These are phyloP conservation scores for Myoxocephalus aenaeus DNA, from an alignment of 2,797 vertebrate species.

Conservation along the genomic window DNA sequence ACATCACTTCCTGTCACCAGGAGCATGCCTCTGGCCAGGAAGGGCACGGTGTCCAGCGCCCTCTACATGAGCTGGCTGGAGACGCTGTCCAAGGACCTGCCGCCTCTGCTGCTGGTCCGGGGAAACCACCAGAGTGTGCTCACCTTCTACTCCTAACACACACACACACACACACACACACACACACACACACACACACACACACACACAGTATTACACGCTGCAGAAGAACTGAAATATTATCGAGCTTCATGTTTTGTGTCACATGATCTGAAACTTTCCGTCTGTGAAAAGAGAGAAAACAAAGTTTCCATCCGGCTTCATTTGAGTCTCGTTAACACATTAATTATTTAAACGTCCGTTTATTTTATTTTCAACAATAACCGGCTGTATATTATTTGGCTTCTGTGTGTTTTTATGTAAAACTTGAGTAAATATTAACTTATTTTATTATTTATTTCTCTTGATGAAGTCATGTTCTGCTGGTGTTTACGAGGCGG, in stretches of 20 bases:
- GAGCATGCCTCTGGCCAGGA: constrained; percentile 96
- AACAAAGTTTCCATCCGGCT: background rate
- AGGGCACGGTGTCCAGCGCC: constrained; percentile 94
- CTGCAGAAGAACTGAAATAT: constrained; percentile 13
- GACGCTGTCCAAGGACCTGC: constrained; percentile 91
- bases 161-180: background rate
- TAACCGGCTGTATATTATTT: constrained; percentile 25
- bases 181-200: constrained; percentile 5
- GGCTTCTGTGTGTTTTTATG: constrained; percentile 3
- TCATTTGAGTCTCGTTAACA: constrained; percentile 12
- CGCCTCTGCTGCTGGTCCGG: constrained; percentile 93
- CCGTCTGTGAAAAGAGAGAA: constrained; percentile 25
- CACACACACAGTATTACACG: background rate
- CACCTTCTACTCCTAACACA: constrained; percentile 95
- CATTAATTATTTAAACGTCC: background rate
- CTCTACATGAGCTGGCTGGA: constrained; percentile 98
- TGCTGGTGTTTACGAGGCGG: constrained; percentile 3
- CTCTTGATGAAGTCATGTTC: background rate
- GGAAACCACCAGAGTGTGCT: constrained; percentile 99
- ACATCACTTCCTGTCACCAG: constrained; percentile 64
- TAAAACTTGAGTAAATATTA: constrained; percentile 23
- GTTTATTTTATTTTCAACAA: background rate
- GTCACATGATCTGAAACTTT: constrained; percentile 3
- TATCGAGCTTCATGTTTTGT: background rate
- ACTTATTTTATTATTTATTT: constrained; percentile 33